Evolutionary conservation across 53 echinoderm and acorn worm species (phyloP), one percentile per base, ranked within the genome.

Genomic region (Arbacia lixula): DNA sequence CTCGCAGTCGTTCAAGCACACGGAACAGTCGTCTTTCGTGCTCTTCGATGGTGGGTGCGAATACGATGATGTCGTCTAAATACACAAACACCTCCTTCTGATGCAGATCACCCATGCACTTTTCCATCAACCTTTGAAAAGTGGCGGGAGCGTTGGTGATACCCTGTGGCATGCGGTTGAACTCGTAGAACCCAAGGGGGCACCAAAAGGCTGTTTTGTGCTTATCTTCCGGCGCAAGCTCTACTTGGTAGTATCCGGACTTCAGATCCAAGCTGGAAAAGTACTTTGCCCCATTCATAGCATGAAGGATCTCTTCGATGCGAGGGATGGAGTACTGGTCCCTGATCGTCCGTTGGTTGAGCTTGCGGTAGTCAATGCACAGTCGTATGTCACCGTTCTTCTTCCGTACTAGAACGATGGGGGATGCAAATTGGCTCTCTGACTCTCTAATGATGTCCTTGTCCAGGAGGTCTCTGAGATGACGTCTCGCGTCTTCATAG

Each of bases 91-190:
- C 89, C 1, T 60, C 78, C 26, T 53, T 77, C 9, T 51, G 10
- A 4, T 37, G 49, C 50, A 89, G 76, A 16, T 66, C 66, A 14
- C 77, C 89, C 79, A 89, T 78, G 29, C 89, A 89, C 37, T 19
- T 77, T 22, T 89, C 89, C 89, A 85, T 85, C 68, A 91, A 60
- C 6, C 83, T 56, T 32, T 86, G 86, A 64, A 90, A 90, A 0
- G 90, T 90, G 5, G 90, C 90, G 12, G 90, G 86, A 9, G 86
- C 82, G 41, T 91, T 87, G 34, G 72, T 87, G 33, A 91, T 91
- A 1, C 91, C 91, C 42, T 91, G 91, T 8, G 91, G 91, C 91
- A 91, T 91, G 33, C 84, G 54, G 40, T 91, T 75, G 40, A 91
- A 87, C 50, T 87, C 84, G 34, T 87, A 91, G 51, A 91, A 91